Evolutionary conservation across 2,797 vertebrate genomes (phyloP).

Genomic region (Premnoplex brunnescens): DNA sequence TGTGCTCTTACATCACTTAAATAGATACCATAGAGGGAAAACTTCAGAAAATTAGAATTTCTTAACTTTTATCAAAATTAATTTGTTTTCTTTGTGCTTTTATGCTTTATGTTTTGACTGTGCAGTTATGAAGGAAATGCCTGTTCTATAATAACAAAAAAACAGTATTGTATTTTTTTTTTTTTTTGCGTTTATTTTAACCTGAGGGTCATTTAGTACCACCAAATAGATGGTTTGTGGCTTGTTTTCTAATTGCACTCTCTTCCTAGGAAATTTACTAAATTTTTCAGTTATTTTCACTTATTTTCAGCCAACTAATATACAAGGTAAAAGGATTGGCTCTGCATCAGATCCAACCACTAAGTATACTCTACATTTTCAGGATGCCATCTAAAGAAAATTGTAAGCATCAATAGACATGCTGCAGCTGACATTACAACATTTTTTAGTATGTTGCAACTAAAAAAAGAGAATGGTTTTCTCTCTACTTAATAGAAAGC

Average conservation of each 20-base stretch:
- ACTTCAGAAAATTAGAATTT: neutral
- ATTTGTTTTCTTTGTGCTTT: neutral
- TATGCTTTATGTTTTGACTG: neutral
- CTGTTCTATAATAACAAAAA: neutral
- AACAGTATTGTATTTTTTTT: neutral
- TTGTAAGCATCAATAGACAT: neutral
- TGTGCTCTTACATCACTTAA: neutral
- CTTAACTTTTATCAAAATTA: neutral
- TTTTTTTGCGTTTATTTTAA: neutral
- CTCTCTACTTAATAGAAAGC: neutral
- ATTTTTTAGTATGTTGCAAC: neutral
- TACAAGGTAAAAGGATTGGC: neutral
- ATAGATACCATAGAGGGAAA: neutral
- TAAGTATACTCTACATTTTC: neutral
- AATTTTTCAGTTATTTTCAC: neutral
- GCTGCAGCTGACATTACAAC: neutral
- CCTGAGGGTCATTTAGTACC: neutral
- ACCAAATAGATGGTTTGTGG: neutral
- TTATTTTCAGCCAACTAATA: neutral
- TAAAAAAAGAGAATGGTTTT: neutral
- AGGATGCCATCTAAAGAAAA: neutral
- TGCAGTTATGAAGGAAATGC: neutral
- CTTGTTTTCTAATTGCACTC: neutral
- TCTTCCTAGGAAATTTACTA: neutral
- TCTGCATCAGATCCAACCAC: neutral